Evolutionary conservation across 2,888 invertebrate species (phyloP).

Genomic region (Eupsilia transversa): DNA sequence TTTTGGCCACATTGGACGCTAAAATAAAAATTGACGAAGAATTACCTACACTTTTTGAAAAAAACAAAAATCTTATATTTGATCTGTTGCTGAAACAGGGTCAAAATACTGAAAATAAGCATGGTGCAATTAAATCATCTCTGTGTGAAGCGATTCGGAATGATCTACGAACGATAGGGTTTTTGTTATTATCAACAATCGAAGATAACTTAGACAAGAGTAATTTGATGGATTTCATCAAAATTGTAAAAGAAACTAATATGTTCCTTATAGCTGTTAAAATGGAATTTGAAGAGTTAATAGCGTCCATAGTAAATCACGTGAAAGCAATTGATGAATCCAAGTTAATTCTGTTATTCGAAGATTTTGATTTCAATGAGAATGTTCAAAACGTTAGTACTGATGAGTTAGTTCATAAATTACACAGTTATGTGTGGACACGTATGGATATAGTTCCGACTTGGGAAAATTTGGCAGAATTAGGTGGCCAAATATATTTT

Average conservation of each 20-base stretch:
- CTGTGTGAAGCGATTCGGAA: conserved; percentile 3
- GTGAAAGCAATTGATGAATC: neutral
- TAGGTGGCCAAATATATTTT: conserved; percentile 9
- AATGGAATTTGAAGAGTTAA: neutral
- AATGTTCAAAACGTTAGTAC: neutral
- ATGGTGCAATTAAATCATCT: neutral
- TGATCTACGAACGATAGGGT: neutral
- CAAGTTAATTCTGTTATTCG: conserved; percentile 2
- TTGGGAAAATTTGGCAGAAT: neutral
- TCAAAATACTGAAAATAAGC: neutral
- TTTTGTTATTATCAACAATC: neutral
- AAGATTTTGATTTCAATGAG: neutral
- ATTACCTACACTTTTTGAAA: neutral
- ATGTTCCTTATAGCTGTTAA: neutral
- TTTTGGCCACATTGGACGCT: neutral
- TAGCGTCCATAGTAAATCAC: neutral
- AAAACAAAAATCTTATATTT: neutral
- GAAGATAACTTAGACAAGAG: neutral
- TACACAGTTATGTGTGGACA: neutral
- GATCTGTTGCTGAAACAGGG: neutral
- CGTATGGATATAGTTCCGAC: neutral
- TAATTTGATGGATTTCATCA: conserved; percentile 12
- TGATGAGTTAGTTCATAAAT: neutral
- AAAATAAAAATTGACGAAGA: neutral
- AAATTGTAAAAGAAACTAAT: conserved; percentile 8